A percentile compares a stretch with the other conserved stretches of the same genome.
Conservation (phyloP, 2,113 vertebrate species). For the Phaethornis superciliosus region DNA sequence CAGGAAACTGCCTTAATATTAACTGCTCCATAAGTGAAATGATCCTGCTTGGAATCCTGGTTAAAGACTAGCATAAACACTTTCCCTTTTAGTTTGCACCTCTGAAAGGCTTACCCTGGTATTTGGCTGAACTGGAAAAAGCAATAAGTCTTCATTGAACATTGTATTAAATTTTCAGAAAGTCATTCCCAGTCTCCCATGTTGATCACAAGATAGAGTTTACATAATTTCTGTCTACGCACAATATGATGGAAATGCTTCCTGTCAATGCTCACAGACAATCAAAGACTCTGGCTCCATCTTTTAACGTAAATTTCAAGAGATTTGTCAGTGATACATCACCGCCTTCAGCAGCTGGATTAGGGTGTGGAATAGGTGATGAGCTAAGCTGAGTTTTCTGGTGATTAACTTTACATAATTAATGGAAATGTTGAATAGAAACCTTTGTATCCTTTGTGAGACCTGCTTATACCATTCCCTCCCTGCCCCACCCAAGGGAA, state of each 20-base stretch:
- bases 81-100: not conserved
- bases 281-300: not conserved
- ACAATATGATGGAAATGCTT: not conserved
- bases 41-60: not conserved
- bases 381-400: constrained; percentile 20
- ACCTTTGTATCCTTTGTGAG: constrained; percentile 5
- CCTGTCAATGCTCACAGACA: not conserved
- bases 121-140: not conserved
- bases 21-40: rapidly evolving
- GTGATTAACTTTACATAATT: constrained; percentile 9
- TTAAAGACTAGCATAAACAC: not conserved
- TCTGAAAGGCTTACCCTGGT: not conserved
- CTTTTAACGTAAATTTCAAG: not conserved
- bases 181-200: not conserved
- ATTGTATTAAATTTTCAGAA: not conserved
- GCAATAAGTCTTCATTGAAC: not conserved
- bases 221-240: not conserved
- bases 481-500: not conserved
- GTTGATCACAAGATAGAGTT: not conserved
- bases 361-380: constrained; percentile 44
- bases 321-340: not conserved
- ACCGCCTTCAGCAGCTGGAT: not conserved
- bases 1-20: not conserved
- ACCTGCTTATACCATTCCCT: not conserved
- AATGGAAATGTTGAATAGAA: not conserved